Base-by-base conservation (phyloP, 64 coral and sea anemone species). In the Porites lutea region DNA sequence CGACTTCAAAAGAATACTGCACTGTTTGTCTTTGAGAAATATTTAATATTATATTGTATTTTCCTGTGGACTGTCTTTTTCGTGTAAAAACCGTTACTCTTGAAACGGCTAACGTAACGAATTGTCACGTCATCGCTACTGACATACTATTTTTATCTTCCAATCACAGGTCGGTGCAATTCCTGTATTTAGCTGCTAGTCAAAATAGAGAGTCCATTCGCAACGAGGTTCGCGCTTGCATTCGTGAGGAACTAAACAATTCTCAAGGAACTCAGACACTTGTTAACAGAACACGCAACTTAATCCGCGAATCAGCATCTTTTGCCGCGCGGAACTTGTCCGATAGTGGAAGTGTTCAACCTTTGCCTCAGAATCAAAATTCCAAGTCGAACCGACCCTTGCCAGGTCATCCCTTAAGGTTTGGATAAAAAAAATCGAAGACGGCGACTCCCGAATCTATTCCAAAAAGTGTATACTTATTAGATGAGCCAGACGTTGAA, bases 401-500 rank as follows among this genome's bases (percentile, higher is more conserved):
- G 72, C 86, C 50, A 43, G 71, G 71, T 57, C 86, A 88, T 75
- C 13, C 86, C n/a, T 88, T 74, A 51, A 88, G 86, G 71, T 88
- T 88, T 91, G 27, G 58, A 16, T 82, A 0, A 91, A 91, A 78
- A 81, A 48, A 91, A 67, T 55, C 53, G 13, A 82, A 91, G 78
- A 55, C 11, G 68, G 69, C 82, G 67, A 91, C 66, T 47, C 23
- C 8, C 59, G 79, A 82, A 53, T 60, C 79, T 6, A 89, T 89
- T 62, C 87, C 87, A 89, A 77, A 89, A 55, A 89, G 87, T 89
- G 87, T 89, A 23, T 80, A 90, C 59, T 62, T 89, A 51, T 78
- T 89, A 53, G 74, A 89, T 4, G 59, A 89, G 74, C 54, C 23
- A 78, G 86, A 88, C 86, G 52, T 53, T 88, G 73, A 89, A 77